Percentiles rank a stretch among this genome's conserved stretches.
phyloP scores from a whole-genome alignment of 2,797 vertebrate species.

The Rhincodon typus region DNA sequence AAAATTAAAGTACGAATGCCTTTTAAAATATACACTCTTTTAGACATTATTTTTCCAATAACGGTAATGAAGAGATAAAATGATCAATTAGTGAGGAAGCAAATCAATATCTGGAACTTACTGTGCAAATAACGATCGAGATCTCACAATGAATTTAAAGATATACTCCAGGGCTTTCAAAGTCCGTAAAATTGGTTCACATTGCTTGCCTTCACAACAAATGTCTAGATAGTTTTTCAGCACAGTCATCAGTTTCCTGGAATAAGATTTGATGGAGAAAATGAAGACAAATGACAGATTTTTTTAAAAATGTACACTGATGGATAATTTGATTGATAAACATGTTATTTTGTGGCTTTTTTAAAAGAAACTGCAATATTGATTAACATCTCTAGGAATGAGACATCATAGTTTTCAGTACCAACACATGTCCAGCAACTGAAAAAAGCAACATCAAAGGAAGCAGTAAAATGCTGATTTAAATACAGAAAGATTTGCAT shows the following conservation, averaged over 20 bases:
- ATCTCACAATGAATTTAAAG: slow-evolving; percentile 98
- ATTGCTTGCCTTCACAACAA: slow-evolving; percentile 85
- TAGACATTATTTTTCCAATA: not conserved
- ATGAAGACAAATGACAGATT: not conserved
- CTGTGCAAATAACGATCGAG: slow-evolving; percentile 93
- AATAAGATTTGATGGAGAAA: slow-evolving; percentile 42
- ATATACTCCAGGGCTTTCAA: slow-evolving; percentile 96
- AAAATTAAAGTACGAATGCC: not conserved
- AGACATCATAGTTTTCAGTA: no score
- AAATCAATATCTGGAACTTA: slow-evolving; percentile 60
- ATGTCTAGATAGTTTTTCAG: slow-evolving; percentile 89
- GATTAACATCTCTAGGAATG: no score
- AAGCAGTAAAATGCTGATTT: not conserved
- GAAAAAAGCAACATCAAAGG: not conserved
- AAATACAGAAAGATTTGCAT: not conserved
- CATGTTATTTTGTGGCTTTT: not conserved
- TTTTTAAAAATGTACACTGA: not conserved
- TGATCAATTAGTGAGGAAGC: slow-evolving; percentile 39
- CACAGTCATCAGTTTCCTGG: slow-evolving; percentile 90
- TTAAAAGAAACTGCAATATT: not conserved
- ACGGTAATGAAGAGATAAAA: not conserved
- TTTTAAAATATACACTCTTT: not conserved
- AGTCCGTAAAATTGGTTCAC: slow-evolving; percentile 86
- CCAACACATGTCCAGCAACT: slow-evolving; percentile 2
- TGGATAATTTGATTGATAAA: not conserved